A percentile compares a stretch with the other conserved stretches of the same genome.
Conservation (phyloP, 2,797 vertebrate genomes). For the Periophthalmus magnuspinnatus region DNA sequence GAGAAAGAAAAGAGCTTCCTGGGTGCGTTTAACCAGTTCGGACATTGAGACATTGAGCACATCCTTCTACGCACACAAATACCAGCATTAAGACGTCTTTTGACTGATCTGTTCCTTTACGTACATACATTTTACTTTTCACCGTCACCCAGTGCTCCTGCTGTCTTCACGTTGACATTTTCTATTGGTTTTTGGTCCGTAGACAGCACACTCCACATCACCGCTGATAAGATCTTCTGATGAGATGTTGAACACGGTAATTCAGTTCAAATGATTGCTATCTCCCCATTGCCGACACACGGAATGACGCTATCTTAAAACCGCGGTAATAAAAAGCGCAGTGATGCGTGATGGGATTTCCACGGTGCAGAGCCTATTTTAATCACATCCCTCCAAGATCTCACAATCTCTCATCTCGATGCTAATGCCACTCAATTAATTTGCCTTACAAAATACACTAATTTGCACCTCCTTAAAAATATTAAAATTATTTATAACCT, state of each 20-base stretch:
- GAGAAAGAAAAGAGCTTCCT: too few species aligned
- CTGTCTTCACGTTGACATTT: conserved; percentile 3
- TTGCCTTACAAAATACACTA: conserved; percentile 30
- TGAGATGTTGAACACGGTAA: conserved; percentile 11
- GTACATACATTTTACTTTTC: neutral
- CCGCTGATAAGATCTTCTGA: conserved; percentile 11
- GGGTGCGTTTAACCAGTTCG: too few species aligned
- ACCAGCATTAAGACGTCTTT: neutral
- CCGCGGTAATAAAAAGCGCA: conserved; percentile 7
- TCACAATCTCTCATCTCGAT: conserved; percentile 21
- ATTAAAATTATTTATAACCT: conserved; percentile 7
- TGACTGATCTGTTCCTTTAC: too few species aligned
- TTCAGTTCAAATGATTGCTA: conserved; percentile 6
- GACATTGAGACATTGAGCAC: neutral
- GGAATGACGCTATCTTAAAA: conserved; percentile 4
- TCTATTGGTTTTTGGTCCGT: neutral
- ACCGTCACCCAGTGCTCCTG: neutral
- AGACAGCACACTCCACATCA: conserved; percentile 1
- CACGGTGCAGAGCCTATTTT: conserved; percentile 6
- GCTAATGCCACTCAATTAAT: conserved; percentile 21
- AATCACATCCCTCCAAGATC: conserved; percentile 10
- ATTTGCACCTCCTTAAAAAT: conserved; percentile 24
- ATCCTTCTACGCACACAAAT: neutral
- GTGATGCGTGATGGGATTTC: conserved; percentile 11
- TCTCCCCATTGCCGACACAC: neutral